These are phyloP conservation scores for Rhynchophorus ferrugineus DNA, from an alignment of 1,140 invertebrate genomes.

Conservation along the genomic window DNA sequence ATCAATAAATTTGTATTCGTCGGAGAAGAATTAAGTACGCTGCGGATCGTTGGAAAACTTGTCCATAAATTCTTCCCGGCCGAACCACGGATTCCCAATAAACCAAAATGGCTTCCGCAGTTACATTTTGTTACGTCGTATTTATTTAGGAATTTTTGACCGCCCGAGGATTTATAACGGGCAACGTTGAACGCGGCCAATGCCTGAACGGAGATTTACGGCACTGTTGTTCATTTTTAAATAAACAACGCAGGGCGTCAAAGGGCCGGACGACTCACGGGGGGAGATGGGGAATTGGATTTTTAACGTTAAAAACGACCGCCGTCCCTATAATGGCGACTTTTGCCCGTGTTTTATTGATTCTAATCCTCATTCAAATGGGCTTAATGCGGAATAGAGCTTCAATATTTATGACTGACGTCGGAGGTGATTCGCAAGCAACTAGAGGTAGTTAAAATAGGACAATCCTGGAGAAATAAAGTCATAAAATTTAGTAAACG, in stretches of 20 bases:
- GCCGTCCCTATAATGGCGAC: no score
- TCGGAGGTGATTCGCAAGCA: no score
- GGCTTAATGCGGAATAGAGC: no score
- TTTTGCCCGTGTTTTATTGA: no score
- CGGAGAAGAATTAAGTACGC: no score
- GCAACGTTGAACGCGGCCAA: constrained; percentile 11
- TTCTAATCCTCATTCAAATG: no score
- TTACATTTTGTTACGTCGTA: constrained; percentile 28
- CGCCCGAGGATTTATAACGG: constrained; percentile 19
- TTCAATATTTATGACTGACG: no score
- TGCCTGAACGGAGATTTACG: constrained; percentile 14
- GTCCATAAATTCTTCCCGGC: constrained; percentile 22
- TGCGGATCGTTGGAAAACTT: constrained; percentile 24
- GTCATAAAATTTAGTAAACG: no score
- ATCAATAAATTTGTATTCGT: no score
- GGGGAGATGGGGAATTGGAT: constrained; percentile 13
- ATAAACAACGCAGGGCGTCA: constrained; percentile 16
- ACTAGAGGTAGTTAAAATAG: no score
- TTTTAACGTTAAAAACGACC: constrained; percentile 17
- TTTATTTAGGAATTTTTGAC: constrained; percentile 31
- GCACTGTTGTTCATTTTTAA: constrained; percentile 11
- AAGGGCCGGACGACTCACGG: constrained; percentile 7
- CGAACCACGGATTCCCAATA: constrained; percentile 23
- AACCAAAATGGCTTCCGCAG: constrained; percentile 26
- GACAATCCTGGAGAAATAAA: no score